A percentile compares a stretch with the other conserved stretches of the same genome.
Evolutionary conservation across 2,888 invertebrate species (phyloP).

Genomic region (Crocallis elinguaria): DNA sequence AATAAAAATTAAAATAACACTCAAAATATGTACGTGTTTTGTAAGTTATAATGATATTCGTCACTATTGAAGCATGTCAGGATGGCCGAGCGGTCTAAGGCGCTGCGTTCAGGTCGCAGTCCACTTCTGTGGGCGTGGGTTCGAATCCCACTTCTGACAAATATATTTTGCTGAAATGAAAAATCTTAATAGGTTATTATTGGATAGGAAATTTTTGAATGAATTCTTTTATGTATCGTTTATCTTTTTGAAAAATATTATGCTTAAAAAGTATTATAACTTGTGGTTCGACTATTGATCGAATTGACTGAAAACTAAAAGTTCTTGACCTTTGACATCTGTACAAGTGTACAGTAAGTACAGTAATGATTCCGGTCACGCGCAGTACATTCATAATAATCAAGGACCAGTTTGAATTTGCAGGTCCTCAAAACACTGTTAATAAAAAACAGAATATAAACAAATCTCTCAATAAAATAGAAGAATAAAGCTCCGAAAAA

Average conservation of each 20-base stretch:
- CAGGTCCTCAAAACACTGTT: neutral
- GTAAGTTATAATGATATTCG: neutral
- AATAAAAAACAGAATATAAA: neutral
- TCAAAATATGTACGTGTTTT: neutral
- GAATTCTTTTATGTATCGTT: too few species aligned
- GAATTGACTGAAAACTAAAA: too few species aligned
- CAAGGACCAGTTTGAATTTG: too few species aligned
- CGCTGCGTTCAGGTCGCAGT: conserved; percentile 26
- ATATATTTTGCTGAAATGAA: neutral
- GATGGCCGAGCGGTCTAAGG: conserved; percentile 27
- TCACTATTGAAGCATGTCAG: neutral
- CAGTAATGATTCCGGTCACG: too few species aligned
- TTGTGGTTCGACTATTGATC: too few species aligned
- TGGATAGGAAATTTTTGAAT: too few species aligned
- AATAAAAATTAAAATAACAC: too few species aligned
- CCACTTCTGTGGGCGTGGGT: conserved; percentile 27
- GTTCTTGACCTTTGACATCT: too few species aligned
- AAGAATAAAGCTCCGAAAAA: neutral
- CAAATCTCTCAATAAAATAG: neutral
- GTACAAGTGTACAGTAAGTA: too few species aligned
- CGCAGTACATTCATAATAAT: too few species aligned
- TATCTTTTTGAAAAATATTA: too few species aligned
- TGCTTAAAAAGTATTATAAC: too few species aligned
- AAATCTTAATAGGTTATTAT: neutral
- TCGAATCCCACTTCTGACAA: conserved; percentile 28